Evolutionary conservation across 1,140 invertebrate species (phyloP), one percentile per base, ranked within the genome.

Genomic region (Sweltsa coloradensis): DNA sequence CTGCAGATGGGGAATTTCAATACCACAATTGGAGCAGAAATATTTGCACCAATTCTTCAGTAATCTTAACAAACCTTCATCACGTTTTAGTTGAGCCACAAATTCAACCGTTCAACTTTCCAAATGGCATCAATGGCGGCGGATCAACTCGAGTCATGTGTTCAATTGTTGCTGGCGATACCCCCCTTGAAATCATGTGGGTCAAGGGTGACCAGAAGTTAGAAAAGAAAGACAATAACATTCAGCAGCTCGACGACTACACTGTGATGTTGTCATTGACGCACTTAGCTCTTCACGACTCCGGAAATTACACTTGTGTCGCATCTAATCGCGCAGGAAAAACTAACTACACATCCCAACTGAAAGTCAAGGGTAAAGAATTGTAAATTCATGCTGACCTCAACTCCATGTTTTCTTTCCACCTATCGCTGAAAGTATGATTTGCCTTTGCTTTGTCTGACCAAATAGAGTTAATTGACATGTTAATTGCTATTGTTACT

Each of bases 121-220:
- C 71, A 52, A 71, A 70, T 60, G 65, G 71, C 57, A 68, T 81
- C 60, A 73, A 75, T 62, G 75, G 75, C 51, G 82, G 81, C 23
- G 77, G 79, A 55, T 71, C 79, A 34, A 76, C 80, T 29, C 74
- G 78, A 51, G 69, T 84, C 51, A 73, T 78, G 56, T 86, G 83
- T 65, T 77, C 78, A 25, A 77, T 81, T 37, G 77, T 76, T 53
- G 79, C 79, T 52, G 83, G 83, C 31, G 7, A 66, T 67, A 51
- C 53, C 62, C 18, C 65, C 65, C 21, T 57, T 68, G 6, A 57
- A 53, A 16, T 58, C 66, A n/a, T 45, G 48, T 18, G 70, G 67
- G 70, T 75, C 50, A 71, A 77, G 54, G 72, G 79, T 57, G 71
- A 71, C 47, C 53, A 64, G 29, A 57, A 58, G 14, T 67, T 75